Evolutionary conservation across 2,888 invertebrate species (phyloP), one percentile per base, ranked within the genome.

Genomic region (Drosophila picticornis): DNA sequence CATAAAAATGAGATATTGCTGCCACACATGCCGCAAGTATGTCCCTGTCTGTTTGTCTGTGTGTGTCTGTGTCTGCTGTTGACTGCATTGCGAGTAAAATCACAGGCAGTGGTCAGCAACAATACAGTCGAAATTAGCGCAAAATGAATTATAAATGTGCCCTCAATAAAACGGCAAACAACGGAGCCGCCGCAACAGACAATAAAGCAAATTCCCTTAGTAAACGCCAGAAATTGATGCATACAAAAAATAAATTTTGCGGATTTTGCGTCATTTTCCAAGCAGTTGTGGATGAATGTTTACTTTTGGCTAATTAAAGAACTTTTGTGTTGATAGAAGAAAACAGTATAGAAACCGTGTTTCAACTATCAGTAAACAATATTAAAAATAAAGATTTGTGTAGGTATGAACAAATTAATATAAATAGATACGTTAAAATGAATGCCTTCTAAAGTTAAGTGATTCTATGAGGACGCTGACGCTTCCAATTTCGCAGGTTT

Each of bases 1-100:
- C 87, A 88, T 87, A 83, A 87, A 87, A 88, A 85, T 87, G 90
- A 87, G 88, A 87, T 81, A 87, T 90, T 78, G 84, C 83, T 76
- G 79, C 64, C 81, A 88, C 90, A 90, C 90, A 87, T 85, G 87
- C 81, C 67, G 80, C 72, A 61, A 68, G 57, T 53, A 16, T 59
- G 32, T 46, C 22, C 31, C 40, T 29, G 5, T 27, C 43, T 27
- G 27, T 43, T 9, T 52, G 40, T 2, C 13, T 38, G 16, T 48
- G 38, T 51, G 19, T 43, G 38, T 43, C 10, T 22, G 27, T 63
- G 48, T 57, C 22, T 38, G 31, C 36, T 31, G 38, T 22, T 48
- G 46, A 62, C 52, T 68, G 75, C 60, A 66, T 36, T 72, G 70
- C 60, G 66, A 66, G 65, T 40, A 16, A 72, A 75, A 70, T 70